These are phyloP conservation scores for Anguilla rostrata DNA, from an alignment of 2,113 vertebrate species.

Conservation along the genomic window DNA sequence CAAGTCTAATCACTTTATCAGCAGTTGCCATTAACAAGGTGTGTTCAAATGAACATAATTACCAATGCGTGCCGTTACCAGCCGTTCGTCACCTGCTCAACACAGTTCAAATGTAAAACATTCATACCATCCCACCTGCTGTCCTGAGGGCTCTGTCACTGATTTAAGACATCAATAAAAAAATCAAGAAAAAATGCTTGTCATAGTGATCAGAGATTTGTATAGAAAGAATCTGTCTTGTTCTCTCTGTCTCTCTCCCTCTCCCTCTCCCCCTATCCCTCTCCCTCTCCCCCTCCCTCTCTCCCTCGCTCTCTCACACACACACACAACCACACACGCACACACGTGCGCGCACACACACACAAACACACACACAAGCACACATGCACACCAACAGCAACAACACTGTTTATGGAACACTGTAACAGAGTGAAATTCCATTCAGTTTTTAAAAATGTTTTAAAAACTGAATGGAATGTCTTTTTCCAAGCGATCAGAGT, in stretches of 20 bases:
- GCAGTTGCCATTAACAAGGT: not conserved
- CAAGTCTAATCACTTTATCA: not conserved
- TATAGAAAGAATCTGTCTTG: not conserved
- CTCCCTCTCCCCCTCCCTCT: not conserved
- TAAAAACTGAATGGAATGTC: too few species aligned
- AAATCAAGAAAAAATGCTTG: conserved; percentile 29
- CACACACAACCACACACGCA: not conserved
- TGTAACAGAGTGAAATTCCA: not conserved
- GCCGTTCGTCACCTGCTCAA: not conserved
- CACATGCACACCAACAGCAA: not conserved
- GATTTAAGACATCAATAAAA: conserved; percentile 37
- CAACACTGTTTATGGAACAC: not conserved
- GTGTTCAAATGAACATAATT: not conserved
- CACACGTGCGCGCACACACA: not conserved
- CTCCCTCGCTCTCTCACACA: not conserved
- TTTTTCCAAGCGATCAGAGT: too few species aligned
- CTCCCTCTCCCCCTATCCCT: not conserved
- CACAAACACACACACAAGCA: not conserved
- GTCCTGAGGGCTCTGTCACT: conserved; percentile 27
- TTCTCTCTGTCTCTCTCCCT: not conserved
- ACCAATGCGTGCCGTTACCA: not conserved
- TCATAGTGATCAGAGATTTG: conserved; percentile 37
- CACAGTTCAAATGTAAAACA: not conserved
- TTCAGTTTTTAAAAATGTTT: too few species aligned
- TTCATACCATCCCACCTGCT: conserved; percentile 16